These are phyloP conservation scores for Palaemon carinicauda DNA, from an alignment of 1,140 invertebrate species.

Conservation along the genomic window DNA sequence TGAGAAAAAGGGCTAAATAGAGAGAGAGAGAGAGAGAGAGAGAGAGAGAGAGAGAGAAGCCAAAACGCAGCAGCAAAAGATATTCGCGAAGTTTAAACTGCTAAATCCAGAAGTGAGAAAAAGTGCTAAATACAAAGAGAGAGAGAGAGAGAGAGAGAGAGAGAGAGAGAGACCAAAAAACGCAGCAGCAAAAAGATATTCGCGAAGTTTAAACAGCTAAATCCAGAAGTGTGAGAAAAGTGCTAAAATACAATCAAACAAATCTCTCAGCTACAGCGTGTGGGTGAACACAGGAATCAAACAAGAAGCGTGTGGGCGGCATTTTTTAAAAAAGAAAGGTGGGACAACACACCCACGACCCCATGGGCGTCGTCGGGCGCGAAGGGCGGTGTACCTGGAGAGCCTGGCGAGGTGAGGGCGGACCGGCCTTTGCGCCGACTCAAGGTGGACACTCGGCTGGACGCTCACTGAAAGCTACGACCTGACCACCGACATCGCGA, in stretches of 20 bases:
- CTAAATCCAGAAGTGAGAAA: neutral
- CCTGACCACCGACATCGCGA: neutral
- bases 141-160: neutral
- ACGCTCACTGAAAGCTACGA: constrained; percentile 16
- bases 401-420: constrained; percentile 29
- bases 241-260: too few species aligned
- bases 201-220: neutral
- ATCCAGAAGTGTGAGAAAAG: too few species aligned
- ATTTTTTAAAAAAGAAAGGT: neutral
- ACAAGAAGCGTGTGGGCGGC: neutral
- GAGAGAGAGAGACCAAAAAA: neutral
- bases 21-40: neutral
- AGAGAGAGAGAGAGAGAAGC: neutral
- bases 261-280: neutral
- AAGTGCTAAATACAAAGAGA: neutral
- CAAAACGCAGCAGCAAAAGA: too few species aligned
- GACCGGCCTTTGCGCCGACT: constrained; percentile 2
- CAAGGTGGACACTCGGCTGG: constrained; percentile 25
- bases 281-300: neutral
- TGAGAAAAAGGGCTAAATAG: neutral
- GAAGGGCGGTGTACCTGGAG: constrained; percentile 33
- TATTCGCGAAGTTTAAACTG: too few species aligned
- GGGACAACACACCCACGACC: neutral
- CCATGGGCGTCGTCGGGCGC: neutral
- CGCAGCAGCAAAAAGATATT: neutral